Conservation (phyloP, 2,888 invertebrate species). For the Tyria jacobaeae region DNA sequence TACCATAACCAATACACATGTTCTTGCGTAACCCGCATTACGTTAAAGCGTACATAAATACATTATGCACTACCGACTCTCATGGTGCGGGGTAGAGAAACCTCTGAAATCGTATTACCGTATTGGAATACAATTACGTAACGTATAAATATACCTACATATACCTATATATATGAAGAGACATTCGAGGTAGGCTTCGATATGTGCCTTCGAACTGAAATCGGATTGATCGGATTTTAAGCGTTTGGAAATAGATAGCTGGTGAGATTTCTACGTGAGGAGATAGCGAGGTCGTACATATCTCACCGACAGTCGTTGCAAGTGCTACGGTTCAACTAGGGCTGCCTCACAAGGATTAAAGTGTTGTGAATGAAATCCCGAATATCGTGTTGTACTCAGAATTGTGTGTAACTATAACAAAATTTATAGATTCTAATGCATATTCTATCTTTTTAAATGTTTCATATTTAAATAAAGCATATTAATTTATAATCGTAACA, state of each 20-base stretch:
- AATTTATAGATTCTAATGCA: too few species aligned
- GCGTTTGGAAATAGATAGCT: conserved; percentile 34
- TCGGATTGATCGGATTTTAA: conserved; percentile 34
- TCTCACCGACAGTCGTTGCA: conserved; percentile 42
- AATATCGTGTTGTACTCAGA: too few species aligned
- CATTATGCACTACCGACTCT: conserved; percentile 4
- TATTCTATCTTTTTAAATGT: too few species aligned
- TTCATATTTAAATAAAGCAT: too few species aligned
- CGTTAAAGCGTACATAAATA: conserved; percentile 5
- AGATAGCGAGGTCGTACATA: conserved; percentile 31
- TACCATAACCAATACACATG: not conserved
- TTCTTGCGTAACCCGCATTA: not conserved
- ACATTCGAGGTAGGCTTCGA: conserved; percentile 26
- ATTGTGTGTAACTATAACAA: too few species aligned
- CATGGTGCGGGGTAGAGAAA: not conserved
- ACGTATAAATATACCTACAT: not conserved
- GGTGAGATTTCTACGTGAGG: conserved; percentile 40
- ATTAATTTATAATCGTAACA: too few species aligned
- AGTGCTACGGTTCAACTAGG: conserved; percentile 50
- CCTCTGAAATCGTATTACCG: conserved; percentile 17
- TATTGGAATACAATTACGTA: conserved; percentile 29
- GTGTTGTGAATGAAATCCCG: too few species aligned
- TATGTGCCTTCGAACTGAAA: conserved; percentile 21
- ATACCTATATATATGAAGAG: conserved; percentile 10
- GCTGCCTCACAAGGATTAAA: not conserved